Base-by-base conservation (phyloP, 2,797 vertebrate genomes). In the Chrosomus eos region DNA sequence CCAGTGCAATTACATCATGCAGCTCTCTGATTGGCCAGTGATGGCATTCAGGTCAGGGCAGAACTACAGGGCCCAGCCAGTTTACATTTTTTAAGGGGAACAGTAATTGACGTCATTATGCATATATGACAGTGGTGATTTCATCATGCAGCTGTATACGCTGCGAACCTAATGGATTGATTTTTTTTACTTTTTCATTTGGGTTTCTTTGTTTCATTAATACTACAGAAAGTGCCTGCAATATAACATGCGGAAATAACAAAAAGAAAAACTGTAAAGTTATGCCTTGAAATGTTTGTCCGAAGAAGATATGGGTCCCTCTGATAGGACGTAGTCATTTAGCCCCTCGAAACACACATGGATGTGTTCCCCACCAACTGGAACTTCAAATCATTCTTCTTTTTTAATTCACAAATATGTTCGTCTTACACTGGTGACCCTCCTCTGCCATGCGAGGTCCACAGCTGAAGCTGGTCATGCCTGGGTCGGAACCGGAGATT, bases 361-460 rank as follows among this genome's bases (percentile, higher is more conserved):
- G 13, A 82, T 33, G 74, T 67, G 64, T 83, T 67, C 85, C 79
- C 80, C 71, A 79, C 68, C 85, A 81, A 83, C 72, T 81, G 77
- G 74, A 81, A 76, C 43, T 81, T 43, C 31, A 67, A 62, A 51
- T 66, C 48, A 43, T 80, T 85, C 23, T 82, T 89, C 91, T 83
- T 81, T 76, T 55, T 82, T 67, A 40, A 82, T 80, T 23, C 66
- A 81, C 40, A 51, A 68, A 58, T 68, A 40, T 79, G 43, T 76
- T 75, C 55, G 55, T 76, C 43, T 86, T 85, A 48, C 76, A 53
- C 84, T 76, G 81, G 58, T 85, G 84, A 87, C 87, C 87, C 92
- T 93, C 93, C 81, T 83, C 51, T 89, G 95, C 95, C 96, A 97
- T 97, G 95, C 95, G 95, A 92, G 93, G 94, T 94, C 95, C 95